A percentile compares a stretch with the other conserved stretches of the same genome.
Conservation (phyloP, 1,140 invertebrate species). For the Maconellicoccus hirsutus region DNA sequence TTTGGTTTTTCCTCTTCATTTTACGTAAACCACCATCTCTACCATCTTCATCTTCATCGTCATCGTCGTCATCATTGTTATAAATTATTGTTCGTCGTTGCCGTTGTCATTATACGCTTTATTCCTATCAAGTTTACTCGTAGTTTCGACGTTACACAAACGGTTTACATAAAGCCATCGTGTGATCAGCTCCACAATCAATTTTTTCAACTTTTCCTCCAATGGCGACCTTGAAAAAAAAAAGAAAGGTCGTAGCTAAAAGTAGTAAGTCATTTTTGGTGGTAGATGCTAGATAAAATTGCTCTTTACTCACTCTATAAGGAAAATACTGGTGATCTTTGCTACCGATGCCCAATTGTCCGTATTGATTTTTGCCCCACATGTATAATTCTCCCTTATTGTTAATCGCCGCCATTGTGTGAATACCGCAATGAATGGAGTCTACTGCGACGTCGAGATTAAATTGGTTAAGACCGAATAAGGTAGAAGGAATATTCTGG, state of each 20-base stretch:
- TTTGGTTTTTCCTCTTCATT: no score
- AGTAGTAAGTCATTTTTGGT: background rate
- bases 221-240: conserved; percentile 37
- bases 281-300: background rate
- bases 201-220: conserved; percentile 40
- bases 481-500: conserved; percentile 53
- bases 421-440: conserved; percentile 59
- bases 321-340: conserved; percentile 76
- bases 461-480: conserved; percentile 79
- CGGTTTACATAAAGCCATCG: conserved; percentile 37
- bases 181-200: conserved; percentile 46
- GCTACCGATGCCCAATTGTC: conserved; percentile 70
- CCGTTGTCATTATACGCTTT: no score
- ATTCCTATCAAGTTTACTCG: no score
- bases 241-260: conserved; percentile 19
- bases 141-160: background rate
- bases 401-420: conserved; percentile 68
- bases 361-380: conserved; percentile 78
- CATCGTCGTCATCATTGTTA: no score
- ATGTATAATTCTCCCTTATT: conserved; percentile 68
- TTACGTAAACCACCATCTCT: no score
- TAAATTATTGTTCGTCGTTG: no score
- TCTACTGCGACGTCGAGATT: conserved; percentile 51
- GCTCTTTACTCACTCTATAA: conserved; percentile 49
- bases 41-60: no score